Conservation (phyloP, 2,888 invertebrate genomes). For the Endotricha flammealis region DNA sequence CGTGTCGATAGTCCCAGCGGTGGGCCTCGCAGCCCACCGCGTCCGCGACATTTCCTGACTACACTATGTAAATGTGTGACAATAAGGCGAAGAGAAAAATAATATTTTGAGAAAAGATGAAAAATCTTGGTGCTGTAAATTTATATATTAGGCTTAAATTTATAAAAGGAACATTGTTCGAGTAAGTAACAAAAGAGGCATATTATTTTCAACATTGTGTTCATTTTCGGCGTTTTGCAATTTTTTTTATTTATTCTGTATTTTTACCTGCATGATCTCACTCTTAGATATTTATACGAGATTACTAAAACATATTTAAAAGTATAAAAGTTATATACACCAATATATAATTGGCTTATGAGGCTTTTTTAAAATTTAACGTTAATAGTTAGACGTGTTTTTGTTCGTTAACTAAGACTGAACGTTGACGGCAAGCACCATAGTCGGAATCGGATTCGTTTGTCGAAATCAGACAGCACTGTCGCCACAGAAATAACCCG, state of each 20-base stretch:
- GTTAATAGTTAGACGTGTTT: conserved; percentile 58
- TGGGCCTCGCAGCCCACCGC: too few species aligned
- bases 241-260: conserved; percentile 65
- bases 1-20: conserved; percentile 41
- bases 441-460: conserved; percentile 40
- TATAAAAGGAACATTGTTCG: conserved; percentile 70
- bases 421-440: conserved; percentile 65
- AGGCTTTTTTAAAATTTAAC: conserved; percentile 70
- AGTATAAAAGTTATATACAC: conserved; percentile 61
- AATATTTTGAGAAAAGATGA: conserved; percentile 75
- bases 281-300: conserved; percentile 76
- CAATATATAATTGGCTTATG: conserved; percentile 73
- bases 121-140: conserved; percentile 79
- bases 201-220: conserved; percentile 73
- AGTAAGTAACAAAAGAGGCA: conserved; percentile 75
- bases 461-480: conserved; percentile 51
- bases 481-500: conserved; percentile 36
- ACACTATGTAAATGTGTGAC: conserved; percentile 75
- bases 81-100: conserved; percentile 75
- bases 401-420: conserved; percentile 68
- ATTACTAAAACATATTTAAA: conserved; percentile 69
- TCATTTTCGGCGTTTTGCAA: conserved; percentile 70
- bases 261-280: conserved; percentile 75
- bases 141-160: conserved; percentile 78
- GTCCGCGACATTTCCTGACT: conserved; percentile 66